Base-by-base conservation (phyloP, 2,888 invertebrate species). In the Ophonus ardosiacus region DNA sequence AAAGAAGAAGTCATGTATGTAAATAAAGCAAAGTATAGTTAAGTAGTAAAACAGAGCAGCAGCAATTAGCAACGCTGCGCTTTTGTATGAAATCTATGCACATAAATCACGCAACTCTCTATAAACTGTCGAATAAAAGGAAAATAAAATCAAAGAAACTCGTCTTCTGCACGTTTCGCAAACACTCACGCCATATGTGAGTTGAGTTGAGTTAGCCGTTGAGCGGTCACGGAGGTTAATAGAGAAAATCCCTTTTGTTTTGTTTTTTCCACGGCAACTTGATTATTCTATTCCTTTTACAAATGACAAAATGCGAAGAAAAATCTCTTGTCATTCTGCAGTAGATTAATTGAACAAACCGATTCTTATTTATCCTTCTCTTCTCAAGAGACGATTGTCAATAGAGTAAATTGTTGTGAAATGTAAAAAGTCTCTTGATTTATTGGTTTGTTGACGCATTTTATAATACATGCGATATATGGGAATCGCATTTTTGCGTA, bases 171-270 rank as follows among this genome's bases (percentile, higher is more conserved):
- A 40, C 71, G 71, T 43, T 74, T 43, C 71, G 43, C 71, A 74
- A 74, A 74, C 71, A 74, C 71, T 68, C 68, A 68, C 68, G 68
- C n/a, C 43, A 74, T 74, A 24, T 74, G 71, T 74, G 71, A 74
- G 24, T 17, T 17, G 31, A 31, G 31, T 31, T 31, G 31, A 31
- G 31, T 31, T 31, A 31, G 31, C 31, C 31, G 31, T 31, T 5
- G 68, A 18, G 74, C 86, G 86, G 86, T 86, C 86, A 86, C 85
- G 78, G 59, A 86, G 86, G 86, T 86, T 86, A 86, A 86, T 86
- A 86, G 86, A 81, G 86, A 84, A 86, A 85, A 84, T 85, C 84
- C 79, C 81, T 84, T 74, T 81, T 81, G 84, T 63, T 51, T 85
- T 79, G 43, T 51, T 71, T 81, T 81, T 57, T 59, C 38, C 17